phyloP scores from a whole-genome alignment of 1,140 invertebrate genomes.

The Maniola jurtina region DNA sequence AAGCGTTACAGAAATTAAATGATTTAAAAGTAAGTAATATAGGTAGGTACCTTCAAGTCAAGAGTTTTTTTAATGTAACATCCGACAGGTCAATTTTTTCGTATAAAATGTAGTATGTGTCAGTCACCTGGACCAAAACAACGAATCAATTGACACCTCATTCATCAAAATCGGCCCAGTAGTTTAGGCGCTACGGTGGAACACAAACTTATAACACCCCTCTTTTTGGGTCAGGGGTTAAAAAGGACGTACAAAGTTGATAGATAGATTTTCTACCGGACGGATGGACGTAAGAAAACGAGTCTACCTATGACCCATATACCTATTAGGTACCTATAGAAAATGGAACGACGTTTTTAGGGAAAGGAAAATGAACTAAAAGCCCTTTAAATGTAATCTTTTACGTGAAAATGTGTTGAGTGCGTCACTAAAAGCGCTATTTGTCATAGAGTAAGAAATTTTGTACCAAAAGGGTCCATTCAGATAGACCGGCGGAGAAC shows the following conservation, averaged over 20 bases:
- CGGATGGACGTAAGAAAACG: too few species aligned
- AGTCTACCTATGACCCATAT: background rate
- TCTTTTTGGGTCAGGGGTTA: too few species aligned
- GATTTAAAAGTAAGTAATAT: background rate
- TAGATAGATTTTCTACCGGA: too few species aligned
- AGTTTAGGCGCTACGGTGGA: too few species aligned
- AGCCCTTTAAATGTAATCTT: conserved; percentile 6
- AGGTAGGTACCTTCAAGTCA: background rate
- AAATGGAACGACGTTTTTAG: background rate
- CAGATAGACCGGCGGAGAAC: background rate
- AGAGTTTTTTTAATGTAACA: too few species aligned
- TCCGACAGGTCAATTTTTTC: too few species aligned
- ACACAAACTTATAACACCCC: too few species aligned
- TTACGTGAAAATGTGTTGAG: conserved; percentile 5
- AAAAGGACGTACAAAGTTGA: too few species aligned
- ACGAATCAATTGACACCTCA: too few species aligned
- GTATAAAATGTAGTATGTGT: too few species aligned
- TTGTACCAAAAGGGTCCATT: background rate
- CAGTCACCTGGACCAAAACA: too few species aligned
- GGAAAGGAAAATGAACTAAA: conserved; percentile 2
- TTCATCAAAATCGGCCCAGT: too few species aligned
- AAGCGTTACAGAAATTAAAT: background rate
- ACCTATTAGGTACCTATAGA: background rate
- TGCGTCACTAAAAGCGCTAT: conserved; percentile 17
- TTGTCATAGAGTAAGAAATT: conserved; percentile 13